phyloP scores from a whole-genome alignment of 2,888 invertebrate species.

The Drosophila acutilabella region DNA sequence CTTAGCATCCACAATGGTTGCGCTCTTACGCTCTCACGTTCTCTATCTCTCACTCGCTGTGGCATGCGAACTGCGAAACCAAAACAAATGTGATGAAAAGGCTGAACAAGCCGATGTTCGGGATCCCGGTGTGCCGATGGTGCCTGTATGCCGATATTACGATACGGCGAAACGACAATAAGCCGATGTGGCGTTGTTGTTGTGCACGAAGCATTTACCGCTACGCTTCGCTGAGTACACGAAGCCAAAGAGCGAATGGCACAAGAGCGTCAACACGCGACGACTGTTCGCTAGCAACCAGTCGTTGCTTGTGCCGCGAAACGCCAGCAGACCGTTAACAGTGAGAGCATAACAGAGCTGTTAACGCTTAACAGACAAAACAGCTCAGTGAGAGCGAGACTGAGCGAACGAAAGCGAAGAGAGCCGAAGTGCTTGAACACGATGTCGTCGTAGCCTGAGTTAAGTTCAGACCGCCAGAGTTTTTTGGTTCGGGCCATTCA shows the following conservation, averaged over 20 bases:
- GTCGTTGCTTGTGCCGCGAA: constrained; percentile 59
- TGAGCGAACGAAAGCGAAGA: constrained; percentile 23
- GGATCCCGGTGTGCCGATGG: constrained; percentile 48
- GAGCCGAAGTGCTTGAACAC: constrained; percentile 46
- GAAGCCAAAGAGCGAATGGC: constrained; percentile 45
- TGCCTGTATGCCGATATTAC: constrained; percentile 4
- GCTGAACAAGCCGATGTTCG: constrained; percentile 38
- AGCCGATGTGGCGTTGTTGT: constrained; percentile 5
- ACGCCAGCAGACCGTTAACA: constrained; percentile 11
- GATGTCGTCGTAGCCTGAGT: constrained; percentile 44
- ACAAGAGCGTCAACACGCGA: constrained; percentile 28
- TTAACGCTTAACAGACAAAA: constrained; percentile 40
- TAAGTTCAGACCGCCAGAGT: constrained; percentile 72
- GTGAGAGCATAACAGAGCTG: constrained; percentile 54
- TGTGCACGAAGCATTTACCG: constrained; percentile 54
- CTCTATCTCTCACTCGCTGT: constrained; percentile 13
- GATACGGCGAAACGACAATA: constrained; percentile 6
- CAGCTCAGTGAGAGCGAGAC: not conserved
- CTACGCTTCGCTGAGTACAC: constrained; percentile 62
- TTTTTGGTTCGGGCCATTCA: constrained; percentile 73
- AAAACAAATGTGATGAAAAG: constrained; percentile 82
- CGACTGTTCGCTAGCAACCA: constrained; percentile 49
- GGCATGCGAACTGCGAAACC: constrained; percentile 75
- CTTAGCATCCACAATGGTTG: constrained; percentile 64
- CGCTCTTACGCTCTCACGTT: constrained; percentile 1